Conservation (phyloP, 2,113 vertebrate species). For the Pantherophis guttatus region DNA sequence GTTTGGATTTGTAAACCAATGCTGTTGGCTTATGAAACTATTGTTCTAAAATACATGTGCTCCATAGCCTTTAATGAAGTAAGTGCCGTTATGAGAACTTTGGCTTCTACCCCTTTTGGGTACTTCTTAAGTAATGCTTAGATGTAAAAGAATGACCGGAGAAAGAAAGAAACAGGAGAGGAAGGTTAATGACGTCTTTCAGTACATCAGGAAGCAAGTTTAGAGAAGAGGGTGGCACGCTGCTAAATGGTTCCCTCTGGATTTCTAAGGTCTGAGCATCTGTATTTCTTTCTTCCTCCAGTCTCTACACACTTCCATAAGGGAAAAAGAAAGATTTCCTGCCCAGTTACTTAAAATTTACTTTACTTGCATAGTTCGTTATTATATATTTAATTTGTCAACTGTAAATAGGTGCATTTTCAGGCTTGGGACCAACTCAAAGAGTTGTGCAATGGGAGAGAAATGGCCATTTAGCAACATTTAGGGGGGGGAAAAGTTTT, state of each 20-base stretch:
- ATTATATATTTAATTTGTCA: not conserved
- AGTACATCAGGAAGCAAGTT: not conserved
- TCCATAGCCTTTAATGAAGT: not conserved
- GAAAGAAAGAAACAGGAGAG: not conserved
- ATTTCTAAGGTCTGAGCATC: not conserved
- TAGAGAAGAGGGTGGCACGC: not conserved
- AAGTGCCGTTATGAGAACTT: not conserved
- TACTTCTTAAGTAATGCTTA: not conserved
- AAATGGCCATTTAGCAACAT: not conserved
- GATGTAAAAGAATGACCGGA: not conserved
- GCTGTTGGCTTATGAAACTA: not conserved
- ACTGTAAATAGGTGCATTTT: not conserved
- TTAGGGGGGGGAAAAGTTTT: not conserved
- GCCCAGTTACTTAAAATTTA: not conserved
- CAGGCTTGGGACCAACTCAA: not conserved
- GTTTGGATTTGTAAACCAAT: not conserved
- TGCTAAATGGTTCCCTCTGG: not conserved
- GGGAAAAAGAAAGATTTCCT: not conserved
- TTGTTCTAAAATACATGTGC: not conserved
- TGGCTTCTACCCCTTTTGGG: not conserved
- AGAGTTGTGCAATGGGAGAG: not conserved
- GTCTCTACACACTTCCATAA: not conserved
- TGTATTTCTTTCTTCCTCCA: not conserved
- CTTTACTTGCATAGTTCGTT: not conserved
- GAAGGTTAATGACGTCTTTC: not conserved